Conservation (phyloP, 2,797 vertebrate genomes). For the Ctenochaetus hawaiiensis region DNA sequence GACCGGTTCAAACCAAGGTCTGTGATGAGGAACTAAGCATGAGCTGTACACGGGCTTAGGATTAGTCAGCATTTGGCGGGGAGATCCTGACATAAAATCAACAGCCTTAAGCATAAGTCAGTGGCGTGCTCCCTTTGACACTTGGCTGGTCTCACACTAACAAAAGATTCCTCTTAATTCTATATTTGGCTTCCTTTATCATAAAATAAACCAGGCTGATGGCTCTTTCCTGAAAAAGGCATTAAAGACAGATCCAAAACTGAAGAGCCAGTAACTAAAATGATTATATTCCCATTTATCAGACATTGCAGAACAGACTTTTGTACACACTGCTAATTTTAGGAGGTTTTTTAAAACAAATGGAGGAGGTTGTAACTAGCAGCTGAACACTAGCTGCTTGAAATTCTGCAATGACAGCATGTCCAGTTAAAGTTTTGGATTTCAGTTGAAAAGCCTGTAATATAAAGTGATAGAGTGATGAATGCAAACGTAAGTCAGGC, state of each 20-base stretch:
- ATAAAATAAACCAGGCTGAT: background rate
- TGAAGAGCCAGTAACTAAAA: background rate
- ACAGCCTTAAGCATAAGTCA: background rate
- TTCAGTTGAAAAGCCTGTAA: background rate
- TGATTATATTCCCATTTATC: constrained; percentile 27
- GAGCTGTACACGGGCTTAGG: constrained; percentile 55
- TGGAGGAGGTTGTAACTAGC: background rate
- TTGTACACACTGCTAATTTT: constrained; percentile 17
- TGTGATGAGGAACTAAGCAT: constrained; percentile 76
- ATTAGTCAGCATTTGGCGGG: constrained; percentile 70
- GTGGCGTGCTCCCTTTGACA: constrained; percentile 7
- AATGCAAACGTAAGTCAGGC: background rate
- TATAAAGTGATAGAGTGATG: background rate
- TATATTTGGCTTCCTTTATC: constrained; percentile 43
- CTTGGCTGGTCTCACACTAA: constrained; percentile 53
- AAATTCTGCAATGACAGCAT: background rate
- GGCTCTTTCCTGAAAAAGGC: constrained; percentile 22
- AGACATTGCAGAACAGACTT: background rate
- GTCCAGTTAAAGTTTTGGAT: background rate
- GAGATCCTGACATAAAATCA: constrained; percentile 46
- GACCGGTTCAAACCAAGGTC: constrained; percentile 74
- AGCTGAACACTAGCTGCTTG: background rate
- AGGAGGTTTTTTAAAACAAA: constrained; percentile 24
- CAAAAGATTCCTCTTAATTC: constrained; percentile 29
- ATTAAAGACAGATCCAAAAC: background rate